Conservation (phyloP, 2,797 vertebrate species). For the Protosalanx chinensis region DNA sequence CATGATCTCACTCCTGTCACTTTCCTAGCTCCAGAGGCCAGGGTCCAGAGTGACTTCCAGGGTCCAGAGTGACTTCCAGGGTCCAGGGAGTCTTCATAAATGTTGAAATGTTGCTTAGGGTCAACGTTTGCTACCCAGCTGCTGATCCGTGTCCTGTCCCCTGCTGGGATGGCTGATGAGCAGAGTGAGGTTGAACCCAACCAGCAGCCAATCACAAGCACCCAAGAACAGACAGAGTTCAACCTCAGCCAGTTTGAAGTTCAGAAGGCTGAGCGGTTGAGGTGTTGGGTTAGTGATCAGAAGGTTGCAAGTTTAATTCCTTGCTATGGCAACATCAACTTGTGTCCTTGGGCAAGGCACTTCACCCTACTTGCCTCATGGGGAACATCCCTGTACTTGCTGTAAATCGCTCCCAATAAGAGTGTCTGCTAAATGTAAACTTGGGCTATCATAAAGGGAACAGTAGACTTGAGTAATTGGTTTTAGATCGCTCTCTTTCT, state of each 20-base stretch:
- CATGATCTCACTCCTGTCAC: background rate
- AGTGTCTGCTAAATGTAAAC: no score
- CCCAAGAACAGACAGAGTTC: background rate
- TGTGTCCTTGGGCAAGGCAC: no score
- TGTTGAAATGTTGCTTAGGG: conserved; percentile 28
- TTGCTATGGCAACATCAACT: no score
- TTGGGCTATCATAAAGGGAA: no score
- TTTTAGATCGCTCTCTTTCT: no score
- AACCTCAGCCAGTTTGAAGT: conserved; percentile 48
- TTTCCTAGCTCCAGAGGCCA: conserved; percentile 30
- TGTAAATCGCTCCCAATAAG: no score
- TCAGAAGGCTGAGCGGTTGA: conserved; percentile 49
- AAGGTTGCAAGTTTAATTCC: no score
- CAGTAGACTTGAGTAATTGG: no score
- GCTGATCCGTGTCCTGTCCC: conserved; percentile 43
- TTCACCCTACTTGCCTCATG: no score
- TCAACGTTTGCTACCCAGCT: conserved; percentile 10
- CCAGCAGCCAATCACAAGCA: conserved; percentile 29
- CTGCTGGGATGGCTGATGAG: conserved; percentile 55
- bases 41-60: conserved; percentile 23
- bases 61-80: conserved; percentile 53
- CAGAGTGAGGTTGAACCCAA: conserved; percentile 50
- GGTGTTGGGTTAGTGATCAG: no score
- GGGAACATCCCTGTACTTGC: no score
- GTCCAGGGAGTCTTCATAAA: conserved; percentile 50